Evolutionary conservation across 2,113 vertebrate genomes (phyloP), one percentile per base, ranked within the genome.

Genomic region (Pycnonotus jocosus): DNA sequence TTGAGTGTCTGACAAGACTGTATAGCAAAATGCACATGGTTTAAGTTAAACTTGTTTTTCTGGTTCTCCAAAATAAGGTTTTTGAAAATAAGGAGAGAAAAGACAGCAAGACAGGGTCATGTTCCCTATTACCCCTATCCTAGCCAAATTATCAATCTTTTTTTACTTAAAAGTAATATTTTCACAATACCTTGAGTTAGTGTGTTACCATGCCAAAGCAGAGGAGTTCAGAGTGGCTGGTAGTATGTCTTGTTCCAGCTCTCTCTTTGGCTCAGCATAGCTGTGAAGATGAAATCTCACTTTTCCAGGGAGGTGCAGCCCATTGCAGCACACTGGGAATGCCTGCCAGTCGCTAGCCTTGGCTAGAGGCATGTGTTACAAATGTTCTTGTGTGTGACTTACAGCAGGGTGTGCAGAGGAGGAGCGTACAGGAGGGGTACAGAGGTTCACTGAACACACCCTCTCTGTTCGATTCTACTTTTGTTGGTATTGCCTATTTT

Each of bases 81-180:
- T 88, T 81, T 84, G 44, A 95, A 90, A 93, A 86, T 73, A 88
- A 56, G 31, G 51, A 81, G 25, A 62, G 35, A 54, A 92, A 28
- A 91, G 8, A 37, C 25, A 86, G 66, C 0, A 12, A 79, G n/a
- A 81, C 40, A 76, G n/a, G 61, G 69, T 61, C 45, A 72, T 24
- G 6, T 89, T 79, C 37, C 48, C 31, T 61, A 15, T 91, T 92
- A 84, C 53, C 71, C 56, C 89, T 92, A 84, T 57, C 71, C 56
- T 37, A 85, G 44, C 48, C 73, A 89, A 77, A 70, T 74, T 82
- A 72, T n/a, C 22, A 85, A 85, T 37, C 40, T 87, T 84, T 91
- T 88, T 91, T 40, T 72, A 42, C 50, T 85, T 69, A 66, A 88
- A 90, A 94, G 50, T 66, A 95, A 53, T 93, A 89, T 94, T 96